Evolutionary conservation across 2,888 invertebrate genomes (phyloP).

Genomic region (Amphimallon solstitiale): DNA sequence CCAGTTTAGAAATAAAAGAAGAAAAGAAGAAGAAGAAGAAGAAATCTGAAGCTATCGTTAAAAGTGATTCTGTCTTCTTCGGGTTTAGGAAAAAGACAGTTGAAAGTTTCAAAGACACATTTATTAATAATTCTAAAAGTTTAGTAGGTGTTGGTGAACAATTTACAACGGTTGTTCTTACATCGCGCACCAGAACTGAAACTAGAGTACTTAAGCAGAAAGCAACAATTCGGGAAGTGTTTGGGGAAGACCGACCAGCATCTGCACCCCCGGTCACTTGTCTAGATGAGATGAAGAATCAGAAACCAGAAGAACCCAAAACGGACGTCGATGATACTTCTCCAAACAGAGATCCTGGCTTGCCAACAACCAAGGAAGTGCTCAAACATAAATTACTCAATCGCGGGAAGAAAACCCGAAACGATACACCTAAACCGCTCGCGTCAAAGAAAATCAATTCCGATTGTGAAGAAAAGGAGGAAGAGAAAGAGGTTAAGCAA

Average conservation of each 20-base stretch:
- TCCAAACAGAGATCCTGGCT: slow-evolving; percentile 63
- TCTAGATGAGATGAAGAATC: slow-evolving; percentile 61
- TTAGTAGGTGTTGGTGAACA: slow-evolving; percentile 69
- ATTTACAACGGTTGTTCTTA: slow-evolving; percentile 77
- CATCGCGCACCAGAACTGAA: slow-evolving; percentile 80
- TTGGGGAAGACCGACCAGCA: slow-evolving; percentile 82
- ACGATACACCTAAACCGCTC: slow-evolving; percentile 53
- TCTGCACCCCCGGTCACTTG: slow-evolving; percentile 81
- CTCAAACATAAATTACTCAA: slow-evolving; percentile 52
- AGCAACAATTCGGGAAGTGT: slow-evolving; percentile 84
- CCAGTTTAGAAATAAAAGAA: slow-evolving; percentile 67
- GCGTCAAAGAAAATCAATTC: slow-evolving; percentile 45
- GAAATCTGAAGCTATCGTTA: slow-evolving; percentile 58
- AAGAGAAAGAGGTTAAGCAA: slow-evolving; percentile 57
- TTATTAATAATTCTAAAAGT: slow-evolving; percentile 70
- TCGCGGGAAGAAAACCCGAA: slow-evolving; percentile 47
- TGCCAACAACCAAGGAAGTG: slow-evolving; percentile 47
- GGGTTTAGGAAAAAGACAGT: slow-evolving; percentile 77
- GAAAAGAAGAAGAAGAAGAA: slow-evolving; percentile 56
- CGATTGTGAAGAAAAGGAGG: slow-evolving; percentile 40
- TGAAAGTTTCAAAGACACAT: slow-evolving; percentile 73
- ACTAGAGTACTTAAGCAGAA: slow-evolving; percentile 77
- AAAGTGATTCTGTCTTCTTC: slow-evolving; percentile 70
- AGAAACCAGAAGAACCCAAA: slow-evolving; percentile 57
- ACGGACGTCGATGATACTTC: slow-evolving; percentile 65